phyloP scores from a whole-genome alignment of 2,888 invertebrate species.

The Cheiracanthium punctorium region DNA sequence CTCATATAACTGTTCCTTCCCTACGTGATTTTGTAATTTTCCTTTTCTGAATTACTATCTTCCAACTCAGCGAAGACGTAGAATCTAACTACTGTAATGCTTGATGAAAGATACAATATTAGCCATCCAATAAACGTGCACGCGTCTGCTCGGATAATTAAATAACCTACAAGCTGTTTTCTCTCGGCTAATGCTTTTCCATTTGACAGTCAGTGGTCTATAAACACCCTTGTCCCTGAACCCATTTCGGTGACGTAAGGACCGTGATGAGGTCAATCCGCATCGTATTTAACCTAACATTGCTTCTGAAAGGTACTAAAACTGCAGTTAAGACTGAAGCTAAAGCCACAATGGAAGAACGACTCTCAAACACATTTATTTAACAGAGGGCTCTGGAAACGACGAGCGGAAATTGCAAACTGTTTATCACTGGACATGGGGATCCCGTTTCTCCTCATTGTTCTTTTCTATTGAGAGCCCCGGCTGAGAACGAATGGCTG shows the following conservation, averaged over 20 bases:
- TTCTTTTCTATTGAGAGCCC: conserved; percentile 17
- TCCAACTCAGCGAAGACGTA: too few species aligned
- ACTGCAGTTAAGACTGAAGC: background rate
- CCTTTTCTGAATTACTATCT: too few species aligned
- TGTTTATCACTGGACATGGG: conserved; percentile 48
- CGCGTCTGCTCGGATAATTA: background rate
- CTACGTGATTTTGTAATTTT: too few species aligned
- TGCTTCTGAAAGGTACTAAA: background rate
- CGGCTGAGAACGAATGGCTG: conserved; percentile 44
- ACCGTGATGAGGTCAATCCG: background rate
- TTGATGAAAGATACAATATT: too few species aligned
- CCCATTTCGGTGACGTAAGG: background rate
- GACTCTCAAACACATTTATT: conserved; percentile 28
- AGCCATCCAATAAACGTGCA: too few species aligned
- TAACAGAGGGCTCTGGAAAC: conserved; percentile 25
- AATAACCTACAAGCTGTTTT: background rate
- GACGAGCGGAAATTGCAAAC: conserved; percentile 67
- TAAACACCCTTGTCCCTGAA: background rate
- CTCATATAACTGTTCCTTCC: too few species aligned
- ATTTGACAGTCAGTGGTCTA: background rate
- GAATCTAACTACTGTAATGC: too few species aligned
- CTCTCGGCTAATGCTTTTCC: background rate
- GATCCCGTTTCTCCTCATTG: conserved; percentile 13
- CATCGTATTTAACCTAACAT: background rate
- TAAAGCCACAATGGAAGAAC: background rate